Base-by-base conservation (phyloP, 2,797 vertebrate genomes). In the Cyprinodon diabolis region DNA sequence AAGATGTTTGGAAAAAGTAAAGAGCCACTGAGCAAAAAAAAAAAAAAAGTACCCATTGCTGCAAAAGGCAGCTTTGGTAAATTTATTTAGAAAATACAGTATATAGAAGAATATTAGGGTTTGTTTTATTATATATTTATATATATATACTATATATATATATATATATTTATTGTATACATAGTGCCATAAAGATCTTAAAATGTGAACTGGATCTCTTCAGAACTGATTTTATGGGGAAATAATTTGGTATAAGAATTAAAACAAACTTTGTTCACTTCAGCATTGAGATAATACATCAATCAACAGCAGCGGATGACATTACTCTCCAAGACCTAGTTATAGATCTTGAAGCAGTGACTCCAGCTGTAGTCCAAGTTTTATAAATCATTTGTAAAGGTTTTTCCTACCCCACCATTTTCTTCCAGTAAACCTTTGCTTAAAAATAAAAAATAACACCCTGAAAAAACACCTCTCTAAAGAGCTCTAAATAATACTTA, bases 81-180 rank as follows among this genome's bases (percentile, higher is more conserved):
- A 76, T 8, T 45, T 37, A 9, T n/a, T 54, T 63, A 63, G 37
- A n/a, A 54, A 68, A 66, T 43, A 77, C 25, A 69, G 40, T 37
- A 69, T 70, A 8, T n/a, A 62, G 11, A 8, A 17, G 30, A 8
- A 15, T 72, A 40, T 19, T 72, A 25, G n/a, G 47, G 30, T 54
- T 12, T 66, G 2, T 37, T 9, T 71, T 6, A 43, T 5, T 43
- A 5, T 43, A 43, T 43, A 5, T 43, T 43, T 43, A 43, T 8
- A 43, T 8, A 40, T 1, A 40, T 3, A 40, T 40, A n/a, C n/a
- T 40, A 40, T 40, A 40, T 40, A 4, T 40, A 4, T 40, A 40
- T 7, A 43, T 8, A 43, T 8, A 43, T 5, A 43, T 43, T 43
- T 5, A 30, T 30, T 30, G 56, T 1, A 73, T 67, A 13, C 12